These are phyloP conservation scores for Pomatostomus ruficeps DNA, from an alignment of 2,113 vertebrate genomes.

Conservation along the genomic window DNA sequence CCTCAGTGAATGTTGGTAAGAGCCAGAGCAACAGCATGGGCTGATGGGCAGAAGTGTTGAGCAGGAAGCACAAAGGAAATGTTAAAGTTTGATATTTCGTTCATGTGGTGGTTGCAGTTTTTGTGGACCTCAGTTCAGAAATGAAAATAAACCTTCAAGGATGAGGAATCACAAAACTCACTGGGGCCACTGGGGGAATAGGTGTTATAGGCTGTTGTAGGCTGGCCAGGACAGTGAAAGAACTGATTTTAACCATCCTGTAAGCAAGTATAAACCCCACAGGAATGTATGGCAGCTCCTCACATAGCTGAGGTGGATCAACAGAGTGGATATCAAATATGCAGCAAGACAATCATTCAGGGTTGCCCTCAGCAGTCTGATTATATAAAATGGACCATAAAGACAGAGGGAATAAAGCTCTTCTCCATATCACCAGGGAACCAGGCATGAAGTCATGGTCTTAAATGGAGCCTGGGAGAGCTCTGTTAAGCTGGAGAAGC, in stretches of 20 bases:
- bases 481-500: background rate
- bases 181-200: no score
- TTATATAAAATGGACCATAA: background rate
- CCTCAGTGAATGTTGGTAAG: background rate
- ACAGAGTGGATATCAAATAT: background rate
- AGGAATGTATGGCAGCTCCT: background rate
- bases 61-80: background rate
- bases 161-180: background rate
- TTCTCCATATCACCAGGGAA: background rate
- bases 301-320: background rate
- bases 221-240: background rate
- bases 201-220: no score
- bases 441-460: background rate
- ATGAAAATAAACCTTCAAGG: background rate
- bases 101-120: background rate
- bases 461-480: background rate
- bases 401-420: background rate
- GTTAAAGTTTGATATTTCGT: background rate
- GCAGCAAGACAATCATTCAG: background rate
- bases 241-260: background rate
- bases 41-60: background rate
- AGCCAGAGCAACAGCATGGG: background rate
- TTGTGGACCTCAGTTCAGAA: background rate
- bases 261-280: background rate
- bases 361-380: background rate